Conservation (phyloP, 2,888 invertebrate species). For the Dynastes tityus region DNA sequence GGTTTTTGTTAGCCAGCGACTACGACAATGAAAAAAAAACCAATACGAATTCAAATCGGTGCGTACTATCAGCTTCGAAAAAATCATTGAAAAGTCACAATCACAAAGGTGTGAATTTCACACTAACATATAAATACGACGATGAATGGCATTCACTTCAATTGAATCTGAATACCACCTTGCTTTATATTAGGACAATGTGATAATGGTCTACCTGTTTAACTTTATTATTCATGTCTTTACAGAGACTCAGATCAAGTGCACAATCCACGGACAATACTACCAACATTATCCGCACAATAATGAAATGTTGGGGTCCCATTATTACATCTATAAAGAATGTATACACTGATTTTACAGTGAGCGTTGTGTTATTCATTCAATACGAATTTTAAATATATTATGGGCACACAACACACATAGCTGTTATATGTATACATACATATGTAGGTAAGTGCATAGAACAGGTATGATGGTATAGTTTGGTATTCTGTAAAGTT, state of each 20-base stretch:
- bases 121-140: conserved; percentile 56
- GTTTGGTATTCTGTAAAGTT: conserved; percentile 9
- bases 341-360: conserved; percentile 67
- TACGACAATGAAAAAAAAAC: conserved; percentile 44
- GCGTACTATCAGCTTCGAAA: conserved; percentile 35
- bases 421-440: neutral
- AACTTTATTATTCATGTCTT: conserved; percentile 69
- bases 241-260: conserved; percentile 67
- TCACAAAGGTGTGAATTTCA: conserved; percentile 61
- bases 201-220: conserved; percentile 69
- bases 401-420: conserved; percentile 34
- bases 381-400: conserved; percentile 59
- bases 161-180: conserved; percentile 63
- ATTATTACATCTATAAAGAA: conserved; percentile 67
- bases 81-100: conserved; percentile 53
- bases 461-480: conserved; percentile 18
- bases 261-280: conserved; percentile 69
- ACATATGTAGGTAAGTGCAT: neutral
- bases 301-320: conserved; percentile 69
- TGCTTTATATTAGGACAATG: conserved; percentile 67
- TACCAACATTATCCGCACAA: conserved; percentile 69
- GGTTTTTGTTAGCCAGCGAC: conserved; percentile 29
- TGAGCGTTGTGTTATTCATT: conserved; percentile 57
- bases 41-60: conserved; percentile 41
- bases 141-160: conserved; percentile 57